phyloP scores from a whole-genome alignment of 2,113 vertebrate genomes.

The Cyrtonyx montezumae region DNA sequence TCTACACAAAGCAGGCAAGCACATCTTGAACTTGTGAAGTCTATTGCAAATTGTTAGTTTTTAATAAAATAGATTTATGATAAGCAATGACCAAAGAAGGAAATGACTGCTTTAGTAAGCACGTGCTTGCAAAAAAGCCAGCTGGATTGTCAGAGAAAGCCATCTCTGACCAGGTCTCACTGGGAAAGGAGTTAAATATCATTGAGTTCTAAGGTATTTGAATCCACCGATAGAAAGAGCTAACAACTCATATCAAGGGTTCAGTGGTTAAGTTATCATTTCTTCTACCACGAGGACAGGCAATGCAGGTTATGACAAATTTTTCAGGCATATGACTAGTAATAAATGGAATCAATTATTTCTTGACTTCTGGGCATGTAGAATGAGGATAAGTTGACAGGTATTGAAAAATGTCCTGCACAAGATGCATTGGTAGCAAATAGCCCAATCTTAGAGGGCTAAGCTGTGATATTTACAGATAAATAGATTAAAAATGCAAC shows the following conservation, averaged over 20 bases:
- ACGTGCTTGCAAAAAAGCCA: neutral
- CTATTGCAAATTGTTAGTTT: neutral
- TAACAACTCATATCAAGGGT: neutral
- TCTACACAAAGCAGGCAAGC: neutral
- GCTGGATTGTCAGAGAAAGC: neutral
- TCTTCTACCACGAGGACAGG: neutral
- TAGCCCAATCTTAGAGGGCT: neutral
- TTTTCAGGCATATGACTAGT: neutral
- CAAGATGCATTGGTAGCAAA: neutral
- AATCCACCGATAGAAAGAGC: neutral
- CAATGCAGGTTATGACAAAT: neutral
- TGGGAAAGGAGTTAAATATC: neutral
- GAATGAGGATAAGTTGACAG: neutral
- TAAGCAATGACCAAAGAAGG: neutral
- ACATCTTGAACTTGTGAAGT: neutral
- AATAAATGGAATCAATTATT: neutral
- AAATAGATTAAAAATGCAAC: neutral
- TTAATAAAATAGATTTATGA: neutral
- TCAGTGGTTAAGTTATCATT: neutral
- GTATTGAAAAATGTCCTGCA: neutral
- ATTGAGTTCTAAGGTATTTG: neutral
- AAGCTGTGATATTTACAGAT: neutral
- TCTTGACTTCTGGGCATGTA: neutral
- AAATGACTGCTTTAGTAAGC: neutral
- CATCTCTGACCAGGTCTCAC: neutral